Conservation (phyloP, 2,888 invertebrate species). For the Meghimatium bilineatum region DNA sequence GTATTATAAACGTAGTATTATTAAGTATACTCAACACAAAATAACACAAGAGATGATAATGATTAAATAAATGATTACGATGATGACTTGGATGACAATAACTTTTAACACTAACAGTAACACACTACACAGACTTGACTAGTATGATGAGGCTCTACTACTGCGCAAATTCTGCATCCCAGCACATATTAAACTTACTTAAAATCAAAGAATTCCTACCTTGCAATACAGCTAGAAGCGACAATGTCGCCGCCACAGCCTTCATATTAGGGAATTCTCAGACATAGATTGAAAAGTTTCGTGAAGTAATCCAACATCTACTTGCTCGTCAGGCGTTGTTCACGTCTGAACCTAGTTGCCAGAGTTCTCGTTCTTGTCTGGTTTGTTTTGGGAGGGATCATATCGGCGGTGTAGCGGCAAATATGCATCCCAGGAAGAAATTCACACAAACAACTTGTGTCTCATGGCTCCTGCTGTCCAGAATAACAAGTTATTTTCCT, state of each 20-base stretch:
- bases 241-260: constrained; percentile 22
- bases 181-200: not conserved
- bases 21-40: too few species aligned
- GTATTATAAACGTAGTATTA: too few species aligned
- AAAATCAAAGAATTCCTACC: constrained; percentile 1
- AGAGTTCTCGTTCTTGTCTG: not conserved
- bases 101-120: too few species aligned
- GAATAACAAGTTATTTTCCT: too few species aligned
- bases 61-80: too few species aligned
- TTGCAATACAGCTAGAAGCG: constrained; percentile 30
- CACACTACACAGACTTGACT: too few species aligned
- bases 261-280: not conserved
- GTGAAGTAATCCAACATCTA: not conserved
- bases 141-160: too few species aligned
- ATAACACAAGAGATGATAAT: too few species aligned
- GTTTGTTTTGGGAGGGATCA: not conserved
- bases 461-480: too few species aligned
- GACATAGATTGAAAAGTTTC: not conserved
- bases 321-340: not conserved
- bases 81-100: too few species aligned
- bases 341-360: too few species aligned
- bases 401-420: not conserved
- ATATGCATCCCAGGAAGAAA: not conserved
- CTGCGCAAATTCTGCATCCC: not conserved
- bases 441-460: not conserved